Evolutionary conservation across 2,888 invertebrate genomes (phyloP), one percentile per base, ranked within the genome.

Genomic region (Pollenia labialis): DNA sequence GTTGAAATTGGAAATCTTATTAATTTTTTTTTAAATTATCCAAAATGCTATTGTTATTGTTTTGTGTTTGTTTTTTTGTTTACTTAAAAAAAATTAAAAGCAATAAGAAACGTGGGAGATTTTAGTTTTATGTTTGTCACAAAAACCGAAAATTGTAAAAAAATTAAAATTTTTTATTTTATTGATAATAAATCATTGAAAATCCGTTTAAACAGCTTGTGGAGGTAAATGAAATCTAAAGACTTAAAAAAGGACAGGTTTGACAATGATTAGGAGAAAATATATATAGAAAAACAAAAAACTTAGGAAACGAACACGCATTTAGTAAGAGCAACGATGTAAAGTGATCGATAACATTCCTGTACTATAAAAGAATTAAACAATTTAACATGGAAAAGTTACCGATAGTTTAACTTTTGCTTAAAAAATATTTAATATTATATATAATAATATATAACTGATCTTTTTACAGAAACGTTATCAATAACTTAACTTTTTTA

Each of bases 61-160:
- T 42, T 44, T 12, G 18, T n/a, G 46, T 23, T 23, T 32, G 10
- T 23, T 16, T 12, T 7, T 50, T 58, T 23, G 4, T 18, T 48
- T 1, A n/a, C 2, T 60, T 48, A 12, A 40, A 44, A 23, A 10
- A 2, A 42, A 23, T 0, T 9, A 18, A 52, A 48, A 48, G 50
- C 10, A 32, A 10, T 54, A 68, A 52, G n/a, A 68, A 81, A 52
- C 81, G 68, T 68, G 75, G 52, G 54, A 81, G 23, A 48, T 2
- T 23, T 11, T 9, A 50, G 14, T 42, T n/a, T 4, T 54, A 40
- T 56, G 0, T 54, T 71, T 71, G 0, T 44, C 9, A 11, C 12
- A 42, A 0, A 32, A 48, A 23, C 42, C 54, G 18, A 46, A 42
- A 54, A 71, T 32, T 69, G 0, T 50, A 23, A 54, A 18, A 54